Base-by-base conservation (phyloP, 2,797 vertebrate genomes). In the Phoxinus dragarum region DNA sequence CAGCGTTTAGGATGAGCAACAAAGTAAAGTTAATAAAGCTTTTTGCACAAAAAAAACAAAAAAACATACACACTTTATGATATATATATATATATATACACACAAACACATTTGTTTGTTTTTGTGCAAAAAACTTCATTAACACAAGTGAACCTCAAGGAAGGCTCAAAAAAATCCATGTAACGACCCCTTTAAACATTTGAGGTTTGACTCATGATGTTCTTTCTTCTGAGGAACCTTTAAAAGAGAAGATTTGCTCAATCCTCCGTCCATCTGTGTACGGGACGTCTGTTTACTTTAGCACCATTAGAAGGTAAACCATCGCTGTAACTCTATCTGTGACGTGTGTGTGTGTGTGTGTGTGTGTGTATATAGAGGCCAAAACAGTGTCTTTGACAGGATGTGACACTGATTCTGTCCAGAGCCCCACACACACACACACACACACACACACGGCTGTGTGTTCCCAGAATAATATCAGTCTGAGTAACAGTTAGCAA, bases 341-440 rank as follows among this genome's bases (percentile, higher is more conserved):
- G 66, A 86, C 74, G 75, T 79, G 44, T 78, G 64, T 76, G 14
- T 67, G 38, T 88, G 61, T 69, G 68, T 74, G 42, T 79, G 77
- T 80, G 52, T 82, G 66, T 80, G 71, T 84, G 71, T 59, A 12
- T 77, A 27, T 76, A 47, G 47, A 71, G 78, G 71, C 42, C 82
- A 81, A 87, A 86, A 81, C n/a, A 69, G 40, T 84, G 59, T 79
- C 81, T 81, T 74, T 77, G 82, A 76, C 82, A 85, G 84, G 75
- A 88, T 71, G 68, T 80, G 66, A 82, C 83, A 89, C 56, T 90
- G 89, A 89, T 61, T 87, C 67, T 90, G 76, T 88, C 84, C 89
- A 90, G 89, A 90, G 66, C 81, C 49, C 56, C 27, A 36, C 78
- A 73, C 79, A 84, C 64, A 64, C 61, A 84, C 66, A 79, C 49